A percentile compares a stretch with the other conserved stretches of the same genome.
Conservation (phyloP, 2,888 invertebrate genomes). For the Hydropsyche betteni region DNA sequence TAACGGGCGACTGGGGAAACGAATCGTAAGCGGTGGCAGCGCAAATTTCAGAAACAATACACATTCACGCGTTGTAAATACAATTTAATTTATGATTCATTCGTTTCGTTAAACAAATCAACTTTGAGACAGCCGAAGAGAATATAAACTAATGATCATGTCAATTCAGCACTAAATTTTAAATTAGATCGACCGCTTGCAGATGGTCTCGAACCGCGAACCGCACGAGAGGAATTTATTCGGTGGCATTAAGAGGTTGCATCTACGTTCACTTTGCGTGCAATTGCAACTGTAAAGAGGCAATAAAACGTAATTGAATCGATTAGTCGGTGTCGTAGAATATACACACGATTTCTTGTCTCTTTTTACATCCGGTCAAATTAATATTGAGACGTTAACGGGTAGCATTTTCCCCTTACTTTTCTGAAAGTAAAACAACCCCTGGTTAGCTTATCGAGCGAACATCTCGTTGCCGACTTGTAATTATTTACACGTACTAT, state of each 20-base stretch:
- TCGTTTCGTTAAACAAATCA: too few relatives aligned
- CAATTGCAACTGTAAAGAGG: slow-evolving; percentile 2
- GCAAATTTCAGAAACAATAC: too few relatives aligned
- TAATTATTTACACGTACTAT: slow-evolving; percentile 34
- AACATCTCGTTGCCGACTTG: slow-evolving; percentile 17
- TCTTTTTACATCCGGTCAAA: slow-evolving; percentile 20
- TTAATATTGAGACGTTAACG: slow-evolving; percentile 42
- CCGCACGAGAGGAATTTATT: not conserved
- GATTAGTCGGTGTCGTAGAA: slow-evolving; percentile 43
- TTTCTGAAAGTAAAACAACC: not conserved
- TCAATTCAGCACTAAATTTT: too few relatives aligned
- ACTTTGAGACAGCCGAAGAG: too few relatives aligned
- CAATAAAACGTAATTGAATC: slow-evolving; percentile 47
- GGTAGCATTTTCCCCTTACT: slow-evolving; percentile 28
- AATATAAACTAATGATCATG: too few relatives aligned
- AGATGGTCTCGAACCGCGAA: slow-evolving; percentile 1
- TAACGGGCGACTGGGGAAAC: not conserved
- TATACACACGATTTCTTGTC: slow-evolving; percentile 31
- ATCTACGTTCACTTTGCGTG: slow-evolving; percentile 6
- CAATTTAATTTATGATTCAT: too few relatives aligned
- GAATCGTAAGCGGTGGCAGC: not conserved
- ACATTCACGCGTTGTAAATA: too few relatives aligned
- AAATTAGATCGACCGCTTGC: not conserved
- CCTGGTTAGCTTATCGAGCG: slow-evolving; percentile 25
- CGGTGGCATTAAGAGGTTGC: not conserved